phyloP scores from a whole-genome alignment of 2,888 invertebrate genomes.

The Dichetophora obliterata region DNA sequence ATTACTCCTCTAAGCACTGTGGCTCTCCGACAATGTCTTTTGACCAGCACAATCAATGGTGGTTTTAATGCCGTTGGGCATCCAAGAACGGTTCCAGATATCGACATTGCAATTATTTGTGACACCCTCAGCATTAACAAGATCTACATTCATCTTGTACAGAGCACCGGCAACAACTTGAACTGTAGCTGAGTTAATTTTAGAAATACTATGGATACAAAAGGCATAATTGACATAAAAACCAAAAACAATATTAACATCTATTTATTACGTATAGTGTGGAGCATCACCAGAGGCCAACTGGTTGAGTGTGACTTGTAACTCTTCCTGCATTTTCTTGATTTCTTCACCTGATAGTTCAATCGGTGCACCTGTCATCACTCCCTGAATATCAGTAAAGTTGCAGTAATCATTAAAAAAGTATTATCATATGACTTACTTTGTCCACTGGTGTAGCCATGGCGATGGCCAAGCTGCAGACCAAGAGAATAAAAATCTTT shows the following conservation, averaged over 20 bases:
- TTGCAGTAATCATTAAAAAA: neutral
- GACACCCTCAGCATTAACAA: conserved; percentile 43
- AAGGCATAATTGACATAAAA: neutral
- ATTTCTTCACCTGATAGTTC: conserved; percentile 15
- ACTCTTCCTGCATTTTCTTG: neutral
- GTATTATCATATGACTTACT: neutral
- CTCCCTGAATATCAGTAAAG: neutral
- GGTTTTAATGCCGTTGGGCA: conserved; percentile 49
- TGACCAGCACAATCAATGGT: conserved; percentile 53
- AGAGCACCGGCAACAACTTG: conserved; percentile 53
- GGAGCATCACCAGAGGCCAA: conserved; percentile 51
- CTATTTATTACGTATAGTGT: conserved; percentile 44
- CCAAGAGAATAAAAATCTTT: conserved; percentile 11
- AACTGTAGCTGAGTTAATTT: conserved; percentile 48
- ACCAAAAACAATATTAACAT: neutral
- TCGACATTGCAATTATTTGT: conserved; percentile 51
- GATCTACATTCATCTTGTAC: conserved; percentile 49
- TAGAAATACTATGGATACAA: conserved; percentile 47
- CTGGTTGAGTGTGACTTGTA: conserved; percentile 43
- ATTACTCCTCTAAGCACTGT: no score
- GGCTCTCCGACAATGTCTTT: conserved; percentile 41
- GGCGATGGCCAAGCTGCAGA: neutral
- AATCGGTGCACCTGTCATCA: neutral
- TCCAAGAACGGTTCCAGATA: conserved; percentile 55
- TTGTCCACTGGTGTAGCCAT: neutral